phyloP scores from a whole-genome alignment of 2,888 invertebrate genomes.

The Drosophila mayaguana region DNA sequence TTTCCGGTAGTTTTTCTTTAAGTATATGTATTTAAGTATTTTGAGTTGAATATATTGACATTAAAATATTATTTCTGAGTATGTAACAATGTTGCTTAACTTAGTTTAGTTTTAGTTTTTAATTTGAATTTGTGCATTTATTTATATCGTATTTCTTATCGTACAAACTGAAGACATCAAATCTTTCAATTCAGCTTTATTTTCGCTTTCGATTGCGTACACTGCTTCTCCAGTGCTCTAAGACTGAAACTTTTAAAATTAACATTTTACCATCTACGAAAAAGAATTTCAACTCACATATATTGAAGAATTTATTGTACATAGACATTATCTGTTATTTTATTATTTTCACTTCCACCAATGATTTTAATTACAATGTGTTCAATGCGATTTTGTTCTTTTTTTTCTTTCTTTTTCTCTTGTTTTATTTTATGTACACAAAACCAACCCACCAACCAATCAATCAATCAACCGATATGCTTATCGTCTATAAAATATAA shows the following conservation, averaged over 20 bases:
- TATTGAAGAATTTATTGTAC: constrained; percentile 10
- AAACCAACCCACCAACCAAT: constrained; percentile 67
- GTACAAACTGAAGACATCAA: constrained; percentile 10
- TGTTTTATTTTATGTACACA: constrained; percentile 79
- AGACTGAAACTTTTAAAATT: constrained; percentile 8
- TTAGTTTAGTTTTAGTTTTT: constrained; percentile 44
- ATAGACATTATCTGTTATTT: constrained; percentile 23
- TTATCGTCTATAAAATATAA: constrained; percentile 7
- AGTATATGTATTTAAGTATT: constrained; percentile 30
- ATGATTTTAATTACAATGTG: constrained; percentile 53
- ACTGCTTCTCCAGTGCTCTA: constrained; percentile 17
- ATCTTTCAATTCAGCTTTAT: constrained; percentile 42
- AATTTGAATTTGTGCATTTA: constrained; percentile 59
- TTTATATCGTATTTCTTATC: constrained; percentile 41
- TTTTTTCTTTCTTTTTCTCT: constrained; percentile 73
- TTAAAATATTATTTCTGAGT: not conserved
- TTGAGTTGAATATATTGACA: constrained; percentile 24
- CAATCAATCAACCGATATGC: constrained; percentile 47
- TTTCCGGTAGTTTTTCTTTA: constrained; percentile 46
- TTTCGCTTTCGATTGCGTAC: constrained; percentile 51
- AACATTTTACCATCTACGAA: constrained; percentile 26
- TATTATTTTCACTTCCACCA: constrained; percentile 34
- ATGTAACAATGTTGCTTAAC: constrained; percentile 31
- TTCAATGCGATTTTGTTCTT: constrained; percentile 76
- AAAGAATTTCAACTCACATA: not conserved